Conservation (phyloP, 2,113 vertebrate species). For the Pedetes capensis region DNA sequence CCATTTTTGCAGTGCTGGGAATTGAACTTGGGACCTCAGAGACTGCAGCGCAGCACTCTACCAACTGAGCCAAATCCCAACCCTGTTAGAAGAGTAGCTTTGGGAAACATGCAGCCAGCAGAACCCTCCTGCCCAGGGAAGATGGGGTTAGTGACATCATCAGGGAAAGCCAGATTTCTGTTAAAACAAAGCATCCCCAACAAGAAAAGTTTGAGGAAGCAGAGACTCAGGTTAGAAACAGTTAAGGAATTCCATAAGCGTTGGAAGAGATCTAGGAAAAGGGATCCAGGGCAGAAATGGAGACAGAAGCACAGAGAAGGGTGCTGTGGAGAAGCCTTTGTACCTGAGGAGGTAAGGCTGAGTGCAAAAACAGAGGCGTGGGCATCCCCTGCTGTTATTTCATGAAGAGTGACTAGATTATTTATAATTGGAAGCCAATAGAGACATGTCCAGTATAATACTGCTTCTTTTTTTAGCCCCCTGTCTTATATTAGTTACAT, state of each 20-base stretch:
- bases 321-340: neutral
- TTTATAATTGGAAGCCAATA: neutral
- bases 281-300: rapidly evolving
- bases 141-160: neutral
- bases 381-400: neutral
- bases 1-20: too few relatives aligned
- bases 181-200: neutral
- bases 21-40: too few relatives aligned
- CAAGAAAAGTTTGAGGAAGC: neutral
- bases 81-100: neutral
- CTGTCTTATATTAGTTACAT: neutral
- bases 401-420: neutral
- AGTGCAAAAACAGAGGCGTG: neutral
- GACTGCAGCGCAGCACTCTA: too few relatives aligned
- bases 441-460: neutral
- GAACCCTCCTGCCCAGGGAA: neutral
- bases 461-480: neutral
- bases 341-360: rapidly evolving
- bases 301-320: neutral
- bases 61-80: too few relatives aligned
- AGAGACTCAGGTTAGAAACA: neutral
- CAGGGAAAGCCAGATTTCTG: neutral
- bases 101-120: neutral
- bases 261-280: neutral
- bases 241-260: neutral